Percentiles rank a stretch among this genome's conserved stretches.
These are phyloP conservation scores for Heliconius melpomene DNA, from an alignment of 1,140 invertebrate genomes.

Conservation along the genomic window DNA sequence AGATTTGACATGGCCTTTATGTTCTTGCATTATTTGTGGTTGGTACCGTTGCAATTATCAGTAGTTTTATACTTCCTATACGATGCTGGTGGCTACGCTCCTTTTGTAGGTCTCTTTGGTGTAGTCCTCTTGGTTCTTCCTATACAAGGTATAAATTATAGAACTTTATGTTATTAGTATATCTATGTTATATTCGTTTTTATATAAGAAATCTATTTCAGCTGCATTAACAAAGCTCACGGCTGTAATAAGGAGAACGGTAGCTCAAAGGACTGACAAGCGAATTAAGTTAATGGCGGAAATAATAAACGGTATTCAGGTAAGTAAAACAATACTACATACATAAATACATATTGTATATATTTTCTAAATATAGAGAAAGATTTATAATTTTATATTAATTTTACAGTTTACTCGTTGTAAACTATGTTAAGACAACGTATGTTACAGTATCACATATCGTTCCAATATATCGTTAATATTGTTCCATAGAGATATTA, in stretches of 20 bases:
- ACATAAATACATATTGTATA: background rate
- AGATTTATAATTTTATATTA: no score
- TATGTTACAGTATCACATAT: no score
- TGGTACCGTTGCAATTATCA: conserved; percentile 85
- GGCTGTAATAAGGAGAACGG: conserved; percentile 70
- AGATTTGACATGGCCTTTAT: conserved; percentile 84
- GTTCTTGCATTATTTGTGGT: conserved; percentile 85
- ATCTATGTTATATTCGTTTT: background rate
- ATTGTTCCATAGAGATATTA: no score
- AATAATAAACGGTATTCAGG: conserved; percentile 89
- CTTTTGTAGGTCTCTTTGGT: conserved; percentile 85
- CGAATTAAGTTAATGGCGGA: conserved; percentile 92
- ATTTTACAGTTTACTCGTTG: no score
- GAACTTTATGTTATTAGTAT: conserved; percentile 13
- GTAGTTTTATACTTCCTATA: conserved; percentile 86
- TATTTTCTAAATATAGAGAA: no score
- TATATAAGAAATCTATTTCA: conserved; percentile 36
- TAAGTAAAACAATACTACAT: conserved; percentile 45
- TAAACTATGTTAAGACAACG: no score
- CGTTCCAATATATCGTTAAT: no score
- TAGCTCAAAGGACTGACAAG: conserved; percentile 87
- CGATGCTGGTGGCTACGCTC: conserved; percentile 83
- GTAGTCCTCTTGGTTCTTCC: conserved; percentile 84
- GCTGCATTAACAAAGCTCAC: conserved; percentile 65
- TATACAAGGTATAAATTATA: conserved; percentile 81